Evolutionary conservation across 2,888 invertebrate genomes (phyloP), one percentile per base, ranked within the genome.

Genomic region (Dicyrtoma fusca): DNA sequence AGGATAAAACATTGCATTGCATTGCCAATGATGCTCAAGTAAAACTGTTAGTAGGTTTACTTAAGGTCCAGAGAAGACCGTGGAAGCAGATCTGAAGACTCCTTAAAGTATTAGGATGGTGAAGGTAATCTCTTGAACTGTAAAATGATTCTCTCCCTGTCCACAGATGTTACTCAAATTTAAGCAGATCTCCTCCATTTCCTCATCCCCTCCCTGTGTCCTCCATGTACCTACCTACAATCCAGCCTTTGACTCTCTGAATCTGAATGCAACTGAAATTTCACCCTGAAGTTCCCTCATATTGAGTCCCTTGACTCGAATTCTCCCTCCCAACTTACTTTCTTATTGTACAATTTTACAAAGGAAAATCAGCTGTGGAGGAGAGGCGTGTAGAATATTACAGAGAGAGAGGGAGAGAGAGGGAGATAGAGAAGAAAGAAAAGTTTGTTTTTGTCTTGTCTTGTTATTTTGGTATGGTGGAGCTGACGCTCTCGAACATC

Each of bases 101-200:
- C 42, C 17, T 17, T 61, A 34, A 10, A 57, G 25, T 21, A 21
- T 8, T 57, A 57, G 23, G 17, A 34, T 4, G 45, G 45, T n/a
- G n/a, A 55, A 63, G 49, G 64, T 71, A 71, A 55, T 71, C 57
- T 71, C 45, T 44, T n/a, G 64, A n/a, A 64, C 70, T 51, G 51
- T 42, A 51, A 62, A 70, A 63, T 70, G 62, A 63, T 63, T 57
- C 21, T 21, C 47, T 34, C 55, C 42, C 63, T 44, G 45, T 70
- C 62, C 63, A 42, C 71, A 71, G 71, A 71, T 71, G 71, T 64
- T 71, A 51, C 71, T 68, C 57, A 44, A 57, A 68, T 57, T 68
- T 44, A 44, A 14, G 19, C 42, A 34, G 57, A 47, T 59, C 13
- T n/a, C 3, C 42, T 63, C 44, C 45, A 47, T 45, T 63, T 71